phyloP scores from a whole-genome alignment of 2,888 invertebrate genomes.

The Melinaea menophilus region DNA sequence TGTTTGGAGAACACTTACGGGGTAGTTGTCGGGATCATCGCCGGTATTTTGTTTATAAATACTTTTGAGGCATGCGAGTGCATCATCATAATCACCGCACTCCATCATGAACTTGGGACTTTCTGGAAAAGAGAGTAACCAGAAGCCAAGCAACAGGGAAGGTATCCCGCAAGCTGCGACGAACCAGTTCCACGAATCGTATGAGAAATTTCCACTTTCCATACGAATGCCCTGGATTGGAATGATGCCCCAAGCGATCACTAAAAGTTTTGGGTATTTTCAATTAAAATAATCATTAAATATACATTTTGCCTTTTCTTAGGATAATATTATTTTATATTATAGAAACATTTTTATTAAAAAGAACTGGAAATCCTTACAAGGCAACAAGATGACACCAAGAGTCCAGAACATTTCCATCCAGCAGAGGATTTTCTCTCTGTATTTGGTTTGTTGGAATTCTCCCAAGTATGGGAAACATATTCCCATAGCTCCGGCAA shows the following conservation, averaged over 20 bases:
- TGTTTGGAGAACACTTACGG: slow-evolving; percentile 70
- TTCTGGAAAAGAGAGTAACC: slow-evolving; percentile 87
- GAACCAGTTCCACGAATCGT: slow-evolving; percentile 89
- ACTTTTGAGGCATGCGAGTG: slow-evolving; percentile 81
- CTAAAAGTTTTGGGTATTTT: slow-evolving; percentile 53
- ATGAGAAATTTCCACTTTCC: slow-evolving; percentile 78
- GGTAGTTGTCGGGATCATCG: slow-evolving; percentile 82
- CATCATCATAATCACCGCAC: slow-evolving; percentile 87
- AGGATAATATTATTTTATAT: background rate
- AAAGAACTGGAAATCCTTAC: slow-evolving; percentile 61
- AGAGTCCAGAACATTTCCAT: slow-evolving; percentile 92
- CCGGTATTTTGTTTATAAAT: slow-evolving; percentile 86
- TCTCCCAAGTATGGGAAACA: slow-evolving; percentile 90
- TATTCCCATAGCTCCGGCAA: slow-evolving; percentile 90
- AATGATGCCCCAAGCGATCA: slow-evolving; percentile 88
- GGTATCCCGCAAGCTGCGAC: slow-evolving; percentile 86
- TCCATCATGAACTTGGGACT: slow-evolving; percentile 90
- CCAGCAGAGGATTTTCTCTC: slow-evolving; percentile 89
- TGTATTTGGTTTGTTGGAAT: slow-evolving; percentile 87
- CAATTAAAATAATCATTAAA: slow-evolving; percentile 9
- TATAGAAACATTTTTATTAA: background rate
- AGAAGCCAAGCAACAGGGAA: slow-evolving; percentile 81
- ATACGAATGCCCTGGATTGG: slow-evolving; percentile 81
- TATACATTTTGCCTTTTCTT: background rate
- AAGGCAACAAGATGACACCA: slow-evolving; percentile 85